These are phyloP conservation scores for Lithodes maja DNA, from an alignment of 2,888 invertebrate genomes.

Conservation along the genomic window DNA sequence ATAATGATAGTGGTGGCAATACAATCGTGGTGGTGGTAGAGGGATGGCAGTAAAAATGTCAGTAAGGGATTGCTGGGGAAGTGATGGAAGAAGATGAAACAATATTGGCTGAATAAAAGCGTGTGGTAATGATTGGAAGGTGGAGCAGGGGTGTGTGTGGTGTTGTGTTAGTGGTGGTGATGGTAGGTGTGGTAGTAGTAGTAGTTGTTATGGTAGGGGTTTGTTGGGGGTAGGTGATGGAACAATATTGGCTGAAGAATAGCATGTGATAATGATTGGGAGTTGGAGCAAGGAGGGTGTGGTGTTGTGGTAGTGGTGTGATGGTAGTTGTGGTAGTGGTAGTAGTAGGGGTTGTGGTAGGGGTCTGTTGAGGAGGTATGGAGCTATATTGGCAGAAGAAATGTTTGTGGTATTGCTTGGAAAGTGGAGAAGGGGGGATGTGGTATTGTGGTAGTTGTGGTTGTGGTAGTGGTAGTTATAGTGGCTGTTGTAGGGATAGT, in stretches of 20 bases:
- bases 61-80: no score
- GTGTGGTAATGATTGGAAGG: no score
- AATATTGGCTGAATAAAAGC: no score
- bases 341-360: not conserved
- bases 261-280: not conserved
- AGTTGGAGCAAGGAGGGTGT: not conserved
- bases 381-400: not conserved
- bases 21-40: no score
- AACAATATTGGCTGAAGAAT: not conserved
- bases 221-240: not conserved
- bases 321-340: not conserved
- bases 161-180: not conserved
- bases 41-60: no score
- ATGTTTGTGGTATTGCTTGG: not conserved
- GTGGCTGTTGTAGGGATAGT: not conserved
- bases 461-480: not conserved
- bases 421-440: not conserved
- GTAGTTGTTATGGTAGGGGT: not conserved
- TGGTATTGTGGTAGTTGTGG: not conserved
- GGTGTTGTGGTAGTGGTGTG: not conserved
- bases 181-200: not conserved
- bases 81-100: no score
- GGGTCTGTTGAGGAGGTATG: not conserved
- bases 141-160: no score
- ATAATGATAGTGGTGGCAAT: no score